Base-by-base conservation (phyloP, 2,797 vertebrate genomes). In the Tangara arthus region DNA sequence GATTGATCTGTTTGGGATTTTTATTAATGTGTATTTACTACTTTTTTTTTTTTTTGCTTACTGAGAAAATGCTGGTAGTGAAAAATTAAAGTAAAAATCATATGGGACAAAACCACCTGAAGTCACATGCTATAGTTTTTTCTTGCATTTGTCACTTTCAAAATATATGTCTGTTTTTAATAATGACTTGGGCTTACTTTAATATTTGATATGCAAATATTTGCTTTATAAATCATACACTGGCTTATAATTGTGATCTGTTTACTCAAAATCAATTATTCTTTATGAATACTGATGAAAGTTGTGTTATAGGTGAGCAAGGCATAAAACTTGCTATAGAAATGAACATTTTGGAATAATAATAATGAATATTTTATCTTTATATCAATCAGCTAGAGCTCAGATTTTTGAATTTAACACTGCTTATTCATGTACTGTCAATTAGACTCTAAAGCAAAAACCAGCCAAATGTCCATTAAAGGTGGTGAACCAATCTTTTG, bases 191-290 rank as follows among this genome's bases (percentile, higher is more conserved):
- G 14, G 49, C 26, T 59, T 81, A 30, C 23, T 89, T 89, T 76
- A 87, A 65, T 86, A 77, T 57, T 85, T 85, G n/a, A 69, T 60
- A 84, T 37, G 42, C 50, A 91, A 72, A 82, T 88, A 76, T 34
- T 96, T 6, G 21, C 59, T 89, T 90, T 79, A 55, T 75, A 79
- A n/a, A 66, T 84, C 0, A 0, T 93, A 75, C 34, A 28, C n/a
- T 75, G 76, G 39, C 23, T 95, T 84, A 71, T 85, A 93, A 87
- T 89, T 93, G 39, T 82, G 87, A 87, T 46, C 27, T 55, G 27
- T 81, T 93, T 91, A 77, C 46, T 84, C 44, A 78, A 65, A 87
- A 94, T 80, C 70, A 91, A 59, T 75, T 59, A 72, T 61, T 95
- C 37, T 75, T 91, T 81, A 71, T 83, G 72, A 90, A 89, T 95